These are phyloP conservation scores for Lysandra bellargus DNA, from an alignment of 2,888 invertebrate species.

Conservation along the genomic window DNA sequence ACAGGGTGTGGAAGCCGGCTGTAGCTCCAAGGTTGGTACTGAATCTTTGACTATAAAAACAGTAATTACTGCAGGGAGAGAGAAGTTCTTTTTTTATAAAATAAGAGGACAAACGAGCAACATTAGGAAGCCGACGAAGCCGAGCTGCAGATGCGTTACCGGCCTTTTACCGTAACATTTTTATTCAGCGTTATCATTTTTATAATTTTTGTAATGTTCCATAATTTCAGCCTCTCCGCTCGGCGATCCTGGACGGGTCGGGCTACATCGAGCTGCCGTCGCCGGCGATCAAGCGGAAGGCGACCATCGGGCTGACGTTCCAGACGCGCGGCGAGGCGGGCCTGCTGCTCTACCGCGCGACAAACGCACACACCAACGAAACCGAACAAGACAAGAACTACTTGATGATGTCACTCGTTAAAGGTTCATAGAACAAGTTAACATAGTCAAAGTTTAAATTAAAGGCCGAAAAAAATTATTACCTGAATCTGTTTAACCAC, in stretches of 20 bases:
- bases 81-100: too few species aligned
- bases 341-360: slow-evolving; percentile 85
- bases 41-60: neutral
- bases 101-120: too few species aligned
- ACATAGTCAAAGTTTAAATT: too few species aligned
- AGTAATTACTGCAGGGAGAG: too few species aligned
- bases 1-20: slow-evolving; percentile 87
- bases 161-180: too few species aligned
- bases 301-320: slow-evolving; percentile 88
- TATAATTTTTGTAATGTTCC: neutral
- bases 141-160: too few species aligned
- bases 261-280: slow-evolving; percentile 89
- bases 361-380: slow-evolving; percentile 59
- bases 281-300: slow-evolving; percentile 84
- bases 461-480: too few species aligned
- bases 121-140: too few species aligned
- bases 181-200: too few species aligned
- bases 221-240: slow-evolving; percentile 74
- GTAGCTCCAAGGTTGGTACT: slow-evolving; percentile 83
- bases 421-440: slow-evolving; percentile 47
- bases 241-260: slow-evolving; percentile 88
- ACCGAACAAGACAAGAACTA: slow-evolving; percentile 59
- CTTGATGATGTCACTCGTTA: slow-evolving; percentile 55
- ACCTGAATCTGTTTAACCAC: too few species aligned
- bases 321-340: slow-evolving; percentile 84